A percentile compares a stretch with the other conserved stretches of the same genome.
Evolutionary conservation across 2,888 invertebrate species (phyloP).

Genomic region (Lepidocyrtoides sp.): DNA sequence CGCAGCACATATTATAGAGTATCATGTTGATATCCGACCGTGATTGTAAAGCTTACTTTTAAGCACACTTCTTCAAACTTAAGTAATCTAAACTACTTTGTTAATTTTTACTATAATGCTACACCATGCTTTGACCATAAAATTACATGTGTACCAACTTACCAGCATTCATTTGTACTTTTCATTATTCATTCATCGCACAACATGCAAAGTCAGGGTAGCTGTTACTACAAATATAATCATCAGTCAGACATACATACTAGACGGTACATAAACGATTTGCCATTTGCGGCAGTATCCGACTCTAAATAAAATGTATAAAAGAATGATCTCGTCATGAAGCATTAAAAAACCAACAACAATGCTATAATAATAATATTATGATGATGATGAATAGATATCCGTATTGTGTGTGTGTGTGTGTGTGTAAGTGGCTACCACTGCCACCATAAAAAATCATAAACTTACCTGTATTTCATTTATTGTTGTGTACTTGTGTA

Average conservation of each 20-base stretch:
- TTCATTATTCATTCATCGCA: background rate
- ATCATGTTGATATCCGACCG: background rate
- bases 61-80: constrained; percentile 12
- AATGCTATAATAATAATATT: background rate
- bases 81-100: background rate
- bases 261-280: background rate
- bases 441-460: constrained; percentile 23
- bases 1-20: background rate
- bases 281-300: background rate
- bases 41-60: background rate
- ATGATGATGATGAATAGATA: constrained; percentile 6
- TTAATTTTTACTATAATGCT: background rate
- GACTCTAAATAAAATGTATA: background rate
- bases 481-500: background rate
- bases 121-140: background rate
- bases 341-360: constrained; percentile 38
- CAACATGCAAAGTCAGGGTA: background rate
- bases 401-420: background rate
- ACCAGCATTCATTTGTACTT: background rate
- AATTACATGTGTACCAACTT: background rate
- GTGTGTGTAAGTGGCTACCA: constrained; percentile 34
- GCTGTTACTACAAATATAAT: background rate
- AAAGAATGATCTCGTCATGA: background rate
- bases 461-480: constrained; percentile 58
- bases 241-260: constrained; percentile 4